Conservation (phyloP, 2,888 invertebrate genomes). For the Mesochorus sp. region DNA sequence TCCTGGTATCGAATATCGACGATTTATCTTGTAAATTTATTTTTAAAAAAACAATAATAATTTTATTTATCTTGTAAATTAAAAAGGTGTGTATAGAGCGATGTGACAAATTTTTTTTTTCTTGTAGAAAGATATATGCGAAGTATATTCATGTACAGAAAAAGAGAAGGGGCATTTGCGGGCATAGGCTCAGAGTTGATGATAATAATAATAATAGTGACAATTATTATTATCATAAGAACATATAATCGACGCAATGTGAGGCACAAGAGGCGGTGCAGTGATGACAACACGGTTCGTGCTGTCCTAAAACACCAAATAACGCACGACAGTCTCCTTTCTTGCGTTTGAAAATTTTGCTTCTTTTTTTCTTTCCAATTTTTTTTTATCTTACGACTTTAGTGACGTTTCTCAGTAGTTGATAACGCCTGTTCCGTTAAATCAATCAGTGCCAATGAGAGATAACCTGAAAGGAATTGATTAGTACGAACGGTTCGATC, state of each 20-base stretch:
- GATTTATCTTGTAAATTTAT: background rate
- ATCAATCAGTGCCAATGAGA: slow-evolving; percentile 46
- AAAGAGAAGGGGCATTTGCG: slow-evolving; percentile 49
- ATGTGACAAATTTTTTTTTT: background rate
- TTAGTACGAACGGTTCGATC: slow-evolving; percentile 68
- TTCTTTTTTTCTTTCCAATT: slow-evolving; percentile 61
- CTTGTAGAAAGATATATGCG: slow-evolving; percentile 3
- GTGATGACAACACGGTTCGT: slow-evolving; percentile 68
- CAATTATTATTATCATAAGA: background rate
- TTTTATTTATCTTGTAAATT: too few relatives aligned
- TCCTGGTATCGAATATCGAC: background rate
- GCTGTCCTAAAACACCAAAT: slow-evolving; percentile 60
- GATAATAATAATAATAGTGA: background rate
- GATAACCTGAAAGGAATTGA: slow-evolving; percentile 74
- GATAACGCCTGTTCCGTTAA: slow-evolving; percentile 40
- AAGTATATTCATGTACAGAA: slow-evolving; percentile 27
- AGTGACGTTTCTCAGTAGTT: slow-evolving; percentile 37
- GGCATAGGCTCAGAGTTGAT: slow-evolving; percentile 34
- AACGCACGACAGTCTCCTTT: slow-evolving; percentile 39
- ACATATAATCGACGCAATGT: slow-evolving; percentile 47
- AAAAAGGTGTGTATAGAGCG: background rate
- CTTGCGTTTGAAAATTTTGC: slow-evolving; percentile 61
- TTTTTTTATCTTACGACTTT: slow-evolving; percentile 36
- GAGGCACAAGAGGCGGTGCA: slow-evolving; percentile 76
- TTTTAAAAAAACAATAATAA: background rate